Evolutionary conservation across 2,797 vertebrate species (phyloP), one percentile per base, ranked within the genome.

Genomic region (Serranus cabrilla): DNA sequence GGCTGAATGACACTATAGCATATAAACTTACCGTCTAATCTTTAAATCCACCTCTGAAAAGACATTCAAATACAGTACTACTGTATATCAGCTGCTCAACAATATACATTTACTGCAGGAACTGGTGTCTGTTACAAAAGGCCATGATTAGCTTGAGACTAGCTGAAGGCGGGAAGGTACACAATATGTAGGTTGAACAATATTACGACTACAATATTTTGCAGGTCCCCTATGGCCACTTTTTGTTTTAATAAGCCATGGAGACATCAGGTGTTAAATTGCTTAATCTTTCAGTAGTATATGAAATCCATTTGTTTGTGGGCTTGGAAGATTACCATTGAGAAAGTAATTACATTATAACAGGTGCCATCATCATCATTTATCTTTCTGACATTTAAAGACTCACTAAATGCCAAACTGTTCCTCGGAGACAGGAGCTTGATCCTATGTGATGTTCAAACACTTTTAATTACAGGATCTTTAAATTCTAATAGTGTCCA

Each of bases 291-390:
- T 87, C 87, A 71, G 80, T 70, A 85, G 65, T 92, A 94, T 94
- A 95, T 95, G 91, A 95, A 95, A 94, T 87, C 92, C 92, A 94
- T 95, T 95, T 94, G 92, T 95, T 95, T 94, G 92, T 85, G 87
- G 83, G 79, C 89, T 84, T 61, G 73, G 88, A 89, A 78, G 86
- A 90, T 91, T 87, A 89, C 84, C 84, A 91, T 87, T 80, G 81
- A 81, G 83, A 90, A 88, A 69, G 87, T 90, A 89, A 91, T 91
- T 92, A 87, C 89, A 87, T 93, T 93, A 91, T 90, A 84, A 89
- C 89, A 88, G 88, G 89, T 89, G 88, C 87, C 77, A 92, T 93
- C 90, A 93, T 94, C 90, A 93, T 94, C 91, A 92, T 93, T 95
- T 91, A 89, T 94, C 89, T 91, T 80, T 90, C 80, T 89, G 90